Percentiles rank a stretch among this genome's conserved stretches.
Evolutionary conservation across 2,797 vertebrate species (phyloP).

Genomic region (Acrossocheilus wenchowensis): DNA sequence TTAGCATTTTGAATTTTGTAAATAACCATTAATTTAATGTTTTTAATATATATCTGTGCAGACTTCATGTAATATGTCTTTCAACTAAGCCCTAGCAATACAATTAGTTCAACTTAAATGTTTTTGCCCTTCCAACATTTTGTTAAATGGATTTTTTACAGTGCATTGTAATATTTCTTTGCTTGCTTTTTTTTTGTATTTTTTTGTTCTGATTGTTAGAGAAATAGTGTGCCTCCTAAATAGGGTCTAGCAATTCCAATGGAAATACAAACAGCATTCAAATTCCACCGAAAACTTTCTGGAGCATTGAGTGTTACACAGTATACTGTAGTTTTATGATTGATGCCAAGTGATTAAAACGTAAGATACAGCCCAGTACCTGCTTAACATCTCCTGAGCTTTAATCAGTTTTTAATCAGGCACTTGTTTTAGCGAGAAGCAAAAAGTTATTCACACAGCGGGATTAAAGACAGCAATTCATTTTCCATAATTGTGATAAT

Average conservation of each 20-base stretch:
- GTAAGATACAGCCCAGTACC: conserved; percentile 22
- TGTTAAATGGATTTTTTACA: no score
- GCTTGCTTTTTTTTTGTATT: not conserved
- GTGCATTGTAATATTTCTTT: not conserved
- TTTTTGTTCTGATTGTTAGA: not conserved
- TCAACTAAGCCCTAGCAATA: no score
- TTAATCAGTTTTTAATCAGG: conserved; percentile 44
- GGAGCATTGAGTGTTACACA: not conserved
- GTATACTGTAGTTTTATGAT: conserved; percentile 6
- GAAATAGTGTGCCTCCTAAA: not conserved
- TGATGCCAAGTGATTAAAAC: conserved; percentile 32
- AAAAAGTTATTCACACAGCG: conserved; percentile 35
- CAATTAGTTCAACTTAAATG: no score
- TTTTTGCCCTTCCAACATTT: no score
- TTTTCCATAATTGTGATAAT: conserved; percentile 53
- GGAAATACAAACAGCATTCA: accelerated
- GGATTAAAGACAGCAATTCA: conserved; percentile 52
- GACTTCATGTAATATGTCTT: no score
- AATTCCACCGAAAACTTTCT: not conserved
- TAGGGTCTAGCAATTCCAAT: not conserved
- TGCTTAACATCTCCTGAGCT: conserved; percentile 20
- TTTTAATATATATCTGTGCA: no score
- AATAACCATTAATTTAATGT: no score
- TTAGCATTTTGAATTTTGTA: no score
- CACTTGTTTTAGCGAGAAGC: conserved; percentile 27